Base-by-base conservation (phyloP, 2,888 invertebrate species). In the Smittia aterrima region DNA sequence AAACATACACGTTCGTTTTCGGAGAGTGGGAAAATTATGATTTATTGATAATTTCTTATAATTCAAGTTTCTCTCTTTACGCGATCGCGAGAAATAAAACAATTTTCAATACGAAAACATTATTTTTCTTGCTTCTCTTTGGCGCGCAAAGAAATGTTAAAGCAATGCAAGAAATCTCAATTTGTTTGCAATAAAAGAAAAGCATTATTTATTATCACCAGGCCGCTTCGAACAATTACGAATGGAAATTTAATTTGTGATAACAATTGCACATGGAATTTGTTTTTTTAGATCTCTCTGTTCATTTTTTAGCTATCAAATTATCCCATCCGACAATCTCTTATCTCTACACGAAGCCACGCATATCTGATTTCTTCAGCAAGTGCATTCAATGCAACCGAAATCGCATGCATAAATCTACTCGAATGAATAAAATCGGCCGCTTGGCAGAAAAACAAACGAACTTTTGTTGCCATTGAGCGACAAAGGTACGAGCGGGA, bases 191-290 rank as follows among this genome's bases (percentile, higher is more conserved):
- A 41, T 68, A 47, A 41, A 68, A 66, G 66, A 25, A 24, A 62
- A 47, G 47, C 47, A 67, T 67, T 67, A 67, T 67, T 67, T 67
- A 67, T 67, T 67, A 67, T 67, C 67, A 40, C 38, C 38, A 20
- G 18, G n/a, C 38, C 4, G 38, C 38, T 38, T 38, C 38, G 38
- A 38, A 11, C 38, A 11, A 38, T 38, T 38, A 47, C 16, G 47
- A 47, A 47, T 47, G 47, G 47, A 47, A 47, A 47, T 47, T 47
- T 47, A 47, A 47, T 47, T 13, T n/a, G 47, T 47, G 47, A 47
- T 47, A 47, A 47, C 2, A 47, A 47, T 47, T 47, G 47, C 47
- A 47, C 47, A n/a, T 3, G n/a, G 47, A 13, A 47, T 13, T 47
- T 47, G 47, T 16, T 4, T 13, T 16, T n/a, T n/a, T n/a, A n/a